A percentile compares a stretch with the other conserved stretches of the same genome.
These are phyloP conservation scores for Acanthochromis polyacanthus DNA, from an alignment of 2,113 vertebrate species.

Conservation along the genomic window DNA sequence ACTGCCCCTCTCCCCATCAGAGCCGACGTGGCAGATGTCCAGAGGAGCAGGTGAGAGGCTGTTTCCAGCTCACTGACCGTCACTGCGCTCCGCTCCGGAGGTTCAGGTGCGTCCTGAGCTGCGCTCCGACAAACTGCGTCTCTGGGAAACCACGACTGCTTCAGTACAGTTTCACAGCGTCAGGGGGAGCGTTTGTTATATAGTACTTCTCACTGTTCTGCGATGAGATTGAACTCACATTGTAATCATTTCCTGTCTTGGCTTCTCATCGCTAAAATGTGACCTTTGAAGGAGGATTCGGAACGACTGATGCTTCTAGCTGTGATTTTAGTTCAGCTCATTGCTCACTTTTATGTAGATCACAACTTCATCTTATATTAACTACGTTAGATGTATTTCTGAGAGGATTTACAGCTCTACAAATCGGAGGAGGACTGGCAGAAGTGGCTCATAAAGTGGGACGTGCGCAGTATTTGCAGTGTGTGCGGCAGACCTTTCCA, in stretches of 20 bases:
- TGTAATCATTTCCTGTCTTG: background rate
- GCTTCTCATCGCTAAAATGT: background rate
- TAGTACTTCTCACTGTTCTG: background rate
- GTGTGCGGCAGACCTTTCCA: background rate
- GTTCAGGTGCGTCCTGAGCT: slow-evolving; percentile 60
- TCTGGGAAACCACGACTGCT: slow-evolving; percentile 27
- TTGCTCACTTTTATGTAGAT: background rate
- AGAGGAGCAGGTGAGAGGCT: slow-evolving; percentile 31
- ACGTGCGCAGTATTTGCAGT: background rate
- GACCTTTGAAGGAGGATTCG: background rate
- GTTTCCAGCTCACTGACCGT: slow-evolving; percentile 7
- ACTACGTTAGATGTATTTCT: background rate
- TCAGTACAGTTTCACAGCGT: slow-evolving; percentile 39
- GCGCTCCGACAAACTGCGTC: slow-evolving; percentile 48
- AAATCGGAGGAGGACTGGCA: background rate
- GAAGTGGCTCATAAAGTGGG: background rate
- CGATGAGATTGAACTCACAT: background rate
- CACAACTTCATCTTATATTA: background rate
- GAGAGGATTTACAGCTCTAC: background rate
- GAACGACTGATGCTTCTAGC: too few relatives aligned
- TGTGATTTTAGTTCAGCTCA: too few relatives aligned
- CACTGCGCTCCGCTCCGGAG: slow-evolving; percentile 9
- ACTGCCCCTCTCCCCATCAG: background rate
- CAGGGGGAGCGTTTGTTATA: slow-evolving; percentile 51
- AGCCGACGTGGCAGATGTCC: slow-evolving; percentile 34